Percentiles rank a stretch among this genome's conserved stretches.
Conservation (phyloP, 2,888 invertebrate genomes). For the Orchesella flavescens region DNA sequence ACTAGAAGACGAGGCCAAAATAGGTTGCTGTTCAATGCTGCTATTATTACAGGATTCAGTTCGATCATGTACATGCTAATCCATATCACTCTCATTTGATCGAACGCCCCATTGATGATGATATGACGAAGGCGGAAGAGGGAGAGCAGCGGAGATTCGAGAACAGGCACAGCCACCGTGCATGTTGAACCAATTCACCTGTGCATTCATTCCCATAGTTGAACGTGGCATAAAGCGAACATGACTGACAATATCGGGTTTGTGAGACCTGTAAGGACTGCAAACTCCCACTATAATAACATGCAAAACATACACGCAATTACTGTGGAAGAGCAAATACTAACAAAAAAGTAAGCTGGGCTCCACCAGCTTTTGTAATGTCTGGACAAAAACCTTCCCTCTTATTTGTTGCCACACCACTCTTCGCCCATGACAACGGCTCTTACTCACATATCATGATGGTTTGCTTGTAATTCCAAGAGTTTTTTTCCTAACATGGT, state of each 20-base stretch:
- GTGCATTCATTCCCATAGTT: not conserved
- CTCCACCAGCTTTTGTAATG: constrained; percentile 20
- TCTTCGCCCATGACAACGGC: constrained; percentile 57
- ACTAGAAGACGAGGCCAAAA: not conserved
- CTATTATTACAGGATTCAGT: not conserved
- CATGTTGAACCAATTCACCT: constrained; percentile 24
- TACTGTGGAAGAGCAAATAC: no score
- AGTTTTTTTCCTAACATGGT: no score
- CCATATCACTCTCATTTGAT: constrained; percentile 37
- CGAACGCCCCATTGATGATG: constrained; percentile 47
- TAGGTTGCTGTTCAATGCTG: not conserved
- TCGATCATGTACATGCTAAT: not conserved
- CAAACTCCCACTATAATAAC: constrained; percentile 16
- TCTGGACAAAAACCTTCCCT: constrained; percentile 49
- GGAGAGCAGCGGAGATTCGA: constrained; percentile 28
- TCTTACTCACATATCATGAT: constrained; percentile 15
- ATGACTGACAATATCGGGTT: not conserved
- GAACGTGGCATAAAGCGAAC: not conserved
- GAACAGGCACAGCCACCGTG: constrained; percentile 13
- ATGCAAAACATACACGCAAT: not conserved
- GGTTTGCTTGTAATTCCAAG: not conserved
- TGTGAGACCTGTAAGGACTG: constrained; percentile 30
- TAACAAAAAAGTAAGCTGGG: not conserved
- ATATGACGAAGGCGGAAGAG: constrained; percentile 39
- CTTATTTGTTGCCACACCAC: constrained; percentile 55